Evolutionary conservation across 1,140 invertebrate species (phyloP), one percentile per base, ranked within the genome.

Genomic region (Drosophila tristis): DNA sequence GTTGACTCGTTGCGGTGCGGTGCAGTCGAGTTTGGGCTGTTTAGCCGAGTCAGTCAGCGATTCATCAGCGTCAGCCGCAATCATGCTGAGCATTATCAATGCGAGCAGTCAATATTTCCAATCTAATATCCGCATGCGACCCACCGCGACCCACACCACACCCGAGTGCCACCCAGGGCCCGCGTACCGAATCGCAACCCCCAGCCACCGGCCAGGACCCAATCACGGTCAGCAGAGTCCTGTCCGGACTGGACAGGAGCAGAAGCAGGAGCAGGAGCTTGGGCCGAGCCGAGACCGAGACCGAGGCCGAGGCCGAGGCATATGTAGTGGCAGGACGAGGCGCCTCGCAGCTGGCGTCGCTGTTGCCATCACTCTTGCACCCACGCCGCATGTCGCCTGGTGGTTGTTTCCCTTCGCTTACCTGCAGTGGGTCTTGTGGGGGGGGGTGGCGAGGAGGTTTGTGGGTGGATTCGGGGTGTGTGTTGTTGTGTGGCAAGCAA

Each of bases 341-440:
- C 35, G 35, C 35, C 35, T 39, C 35, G 2, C 16, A 31, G 25
- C 39, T 61, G 51, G 57, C 60, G 63, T 42, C 35, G 35, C 35
- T 74, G 49, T 64, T 45, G 82, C 81, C 67, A 60, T 86, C 81
- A 67, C 81, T 74, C 61, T 86, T 78, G 67, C 75, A 75, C 81
- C 61, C 74, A 81, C 39, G 63, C 25, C n/a, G 15, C 35, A 39
- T 39, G 43, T 9, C 13, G 45, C 35, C 57, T 55, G 70, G 80
- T 81, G 80, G 80, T 82, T 65, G 79, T 78, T 79, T 65, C 58
- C 11, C 39, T 39, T 54, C 53, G 64, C 59, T 60, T 43, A 75
- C 72, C 72, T 75, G 71, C 42, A 31, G 29, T 29, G 26, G 20
- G 44, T 47, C n/a, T 20, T 20, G 20, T 20, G 20, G n/a, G n/a